Conservation (phyloP, 2,797 vertebrate genomes). For the Coregonus ussuriensis region DNA sequence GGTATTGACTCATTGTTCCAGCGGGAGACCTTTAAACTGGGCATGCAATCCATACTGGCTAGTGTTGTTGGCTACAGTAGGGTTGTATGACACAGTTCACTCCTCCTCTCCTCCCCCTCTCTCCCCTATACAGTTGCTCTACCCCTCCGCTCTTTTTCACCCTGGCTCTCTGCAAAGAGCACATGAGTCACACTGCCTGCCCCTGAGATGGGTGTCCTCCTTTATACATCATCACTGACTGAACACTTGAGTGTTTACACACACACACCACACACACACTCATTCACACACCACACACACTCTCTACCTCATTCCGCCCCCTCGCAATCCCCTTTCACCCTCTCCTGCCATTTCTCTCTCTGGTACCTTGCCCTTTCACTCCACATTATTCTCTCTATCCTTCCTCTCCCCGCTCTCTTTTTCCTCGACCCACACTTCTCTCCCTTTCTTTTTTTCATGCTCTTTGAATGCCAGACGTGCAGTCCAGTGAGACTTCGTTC, state of each 20-base stretch:
- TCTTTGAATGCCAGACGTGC: neutral
- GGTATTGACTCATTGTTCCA: neutral
- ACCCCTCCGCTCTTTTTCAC: conserved; percentile 31
- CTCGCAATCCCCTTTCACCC: neutral
- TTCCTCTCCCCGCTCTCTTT: neutral
- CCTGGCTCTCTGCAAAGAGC: conserved; percentile 32
- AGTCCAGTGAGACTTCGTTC: conserved; percentile 18
- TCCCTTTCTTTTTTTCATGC: neutral
- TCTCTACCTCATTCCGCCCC: conserved; percentile 13
- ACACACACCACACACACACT: conserved; percentile 4
- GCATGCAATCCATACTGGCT: neutral
- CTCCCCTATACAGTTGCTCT: neutral
- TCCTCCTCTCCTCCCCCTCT: conserved; percentile 31
- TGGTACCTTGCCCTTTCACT: neutral
- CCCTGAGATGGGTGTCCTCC: conserved; percentile 34
- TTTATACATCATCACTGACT: neutral
- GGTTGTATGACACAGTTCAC: conserved; percentile 17
- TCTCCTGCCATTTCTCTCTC: neutral
- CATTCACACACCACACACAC: conserved; percentile 16
- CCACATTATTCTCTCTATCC: neutral
- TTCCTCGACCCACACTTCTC: neutral
- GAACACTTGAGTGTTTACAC: neutral
- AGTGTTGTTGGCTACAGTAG: neutral
- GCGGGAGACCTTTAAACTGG: neutral
- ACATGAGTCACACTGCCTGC: conserved; percentile 49